Percentiles rank a stretch among this genome's conserved stretches.
phyloP scores from a whole-genome alignment of 1,140 invertebrate genomes.

The Oncopodura yosiiana region DNA sequence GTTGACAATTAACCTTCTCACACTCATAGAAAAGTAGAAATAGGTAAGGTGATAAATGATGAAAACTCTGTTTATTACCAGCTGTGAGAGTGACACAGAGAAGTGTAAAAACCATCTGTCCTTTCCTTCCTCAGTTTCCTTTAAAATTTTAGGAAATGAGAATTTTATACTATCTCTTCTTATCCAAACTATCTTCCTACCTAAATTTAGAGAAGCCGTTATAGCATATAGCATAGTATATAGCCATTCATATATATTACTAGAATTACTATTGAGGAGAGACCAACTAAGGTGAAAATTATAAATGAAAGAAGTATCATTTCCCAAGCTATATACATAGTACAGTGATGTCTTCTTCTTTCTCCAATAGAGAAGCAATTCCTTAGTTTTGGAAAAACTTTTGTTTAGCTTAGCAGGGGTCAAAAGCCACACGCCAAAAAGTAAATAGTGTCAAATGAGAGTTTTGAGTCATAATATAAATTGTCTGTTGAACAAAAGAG shows the following conservation, averaged over 20 bases:
- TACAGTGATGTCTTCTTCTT: no score
- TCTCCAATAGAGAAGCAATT: background rate
- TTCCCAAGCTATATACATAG: no score
- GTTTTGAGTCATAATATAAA: background rate
- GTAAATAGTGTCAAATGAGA: background rate
- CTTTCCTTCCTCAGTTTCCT: background rate
- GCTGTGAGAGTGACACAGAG: constrained; percentile 9
- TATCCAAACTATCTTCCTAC: no score
- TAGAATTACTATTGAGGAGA: no score
- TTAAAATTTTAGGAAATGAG: no score
- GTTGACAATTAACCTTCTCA: constrained; percentile 18
- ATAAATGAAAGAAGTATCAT: no score
- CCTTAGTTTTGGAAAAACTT: background rate
- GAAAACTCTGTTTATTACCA: constrained; percentile 20
- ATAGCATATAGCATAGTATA: no score
- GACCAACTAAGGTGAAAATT: no score
- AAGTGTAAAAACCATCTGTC: background rate
- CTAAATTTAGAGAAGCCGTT: no score
- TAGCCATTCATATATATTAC: no score
- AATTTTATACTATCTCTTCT: no score
- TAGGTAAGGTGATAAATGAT: constrained; percentile 21
- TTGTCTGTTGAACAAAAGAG: constrained; percentile 1
- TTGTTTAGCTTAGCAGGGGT: constrained; percentile 16
- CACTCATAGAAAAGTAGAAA: background rate
- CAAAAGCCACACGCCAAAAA: constrained; percentile 24